A percentile compares a stretch with the other conserved stretches of the same genome.
Conservation (phyloP, 1,140 invertebrate genomes). For the Galleria mellonella region DNA sequence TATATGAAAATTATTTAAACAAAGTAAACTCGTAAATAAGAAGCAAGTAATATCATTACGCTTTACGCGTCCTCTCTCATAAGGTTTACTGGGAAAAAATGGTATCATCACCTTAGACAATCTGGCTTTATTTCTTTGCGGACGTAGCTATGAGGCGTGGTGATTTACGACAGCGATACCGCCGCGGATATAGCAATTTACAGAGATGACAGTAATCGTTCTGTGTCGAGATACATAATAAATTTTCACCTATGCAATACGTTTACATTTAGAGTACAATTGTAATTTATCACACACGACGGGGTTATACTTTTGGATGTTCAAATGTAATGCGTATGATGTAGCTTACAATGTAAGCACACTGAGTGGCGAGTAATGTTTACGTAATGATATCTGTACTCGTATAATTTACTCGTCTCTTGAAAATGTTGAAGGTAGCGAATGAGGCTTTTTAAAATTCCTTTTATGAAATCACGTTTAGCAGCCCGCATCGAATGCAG, state of each 20-base stretch:
- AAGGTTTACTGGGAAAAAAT: not conserved
- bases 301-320: not conserved
- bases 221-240: constrained; percentile 1
- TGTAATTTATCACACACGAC: not conserved
- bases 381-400: no score
- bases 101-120: constrained; percentile 1
- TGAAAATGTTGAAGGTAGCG: no score
- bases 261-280: not conserved
- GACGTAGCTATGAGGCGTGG: not conserved
- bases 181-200: constrained; percentile 1
- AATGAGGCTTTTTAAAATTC: no score
- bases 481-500: no score
- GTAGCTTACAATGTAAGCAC: no score
- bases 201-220: constrained; percentile 4
- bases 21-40: no score
- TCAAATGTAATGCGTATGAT: not conserved
- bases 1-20: no score
- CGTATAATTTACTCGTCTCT: no score
- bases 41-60: no score
- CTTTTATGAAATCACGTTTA: no score
- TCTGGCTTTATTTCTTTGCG: not conserved
- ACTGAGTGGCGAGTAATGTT: no score
- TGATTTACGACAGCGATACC: constrained; percentile 1
- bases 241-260: constrained; percentile 2
- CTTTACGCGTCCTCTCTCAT: no score